phyloP scores from a whole-genome alignment of 2,888 invertebrate genomes.

The Acanthosepion lycidas region DNA sequence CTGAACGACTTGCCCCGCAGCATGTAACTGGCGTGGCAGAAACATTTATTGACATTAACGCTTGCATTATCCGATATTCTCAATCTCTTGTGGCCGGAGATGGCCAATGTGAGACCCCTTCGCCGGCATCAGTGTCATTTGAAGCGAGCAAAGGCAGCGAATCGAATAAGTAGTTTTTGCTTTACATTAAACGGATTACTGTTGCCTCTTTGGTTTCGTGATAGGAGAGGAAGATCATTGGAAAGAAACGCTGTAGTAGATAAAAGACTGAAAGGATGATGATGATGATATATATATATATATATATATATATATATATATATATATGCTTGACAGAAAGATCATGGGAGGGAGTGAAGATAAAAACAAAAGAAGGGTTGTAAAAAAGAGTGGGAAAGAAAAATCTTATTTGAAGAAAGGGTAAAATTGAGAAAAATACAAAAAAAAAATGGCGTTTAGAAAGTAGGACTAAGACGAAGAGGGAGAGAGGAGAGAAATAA shows the following conservation, averaged over 20 bases:
- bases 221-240: neutral
- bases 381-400: neutral
- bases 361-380: neutral
- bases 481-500: neutral
- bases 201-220: neutral
- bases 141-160: constrained; percentile 9
- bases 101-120: neutral
- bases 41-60: neutral
- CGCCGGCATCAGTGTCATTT: neutral
- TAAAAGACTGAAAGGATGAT: neutral
- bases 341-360: neutral
- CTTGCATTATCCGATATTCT: constrained; percentile 22
- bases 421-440: neutral
- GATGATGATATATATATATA: neutral
- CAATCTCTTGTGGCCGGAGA: neutral
- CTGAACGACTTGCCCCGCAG: neutral
- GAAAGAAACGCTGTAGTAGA: neutral
- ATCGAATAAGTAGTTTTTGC: constrained; percentile 22
- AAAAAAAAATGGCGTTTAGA: no score
- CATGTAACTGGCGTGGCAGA: neutral
- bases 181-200: constrained; percentile 33
- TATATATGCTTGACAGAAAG: neutral
- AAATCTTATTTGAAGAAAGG: neutral
- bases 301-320: neutral
- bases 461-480: no score